phyloP scores from a whole-genome alignment of 2,797 vertebrate species.

The Petrocephalus sullivani region DNA sequence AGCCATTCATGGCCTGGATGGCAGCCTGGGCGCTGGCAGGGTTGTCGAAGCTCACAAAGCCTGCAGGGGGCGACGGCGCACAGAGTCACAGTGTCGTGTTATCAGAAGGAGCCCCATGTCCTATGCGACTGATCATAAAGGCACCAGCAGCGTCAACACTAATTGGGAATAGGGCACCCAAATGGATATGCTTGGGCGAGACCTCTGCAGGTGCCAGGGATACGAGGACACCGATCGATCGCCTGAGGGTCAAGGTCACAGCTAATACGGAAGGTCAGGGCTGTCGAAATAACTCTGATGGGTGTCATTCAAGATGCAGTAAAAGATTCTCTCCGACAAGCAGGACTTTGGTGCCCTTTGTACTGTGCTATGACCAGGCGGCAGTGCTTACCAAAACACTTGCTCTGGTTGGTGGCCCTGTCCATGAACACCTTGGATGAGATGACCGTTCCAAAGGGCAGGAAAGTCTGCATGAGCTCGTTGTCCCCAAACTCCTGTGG shows the following conservation, averaged over 20 bases:
- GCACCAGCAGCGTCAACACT: neutral
- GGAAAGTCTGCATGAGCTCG: constrained; percentile 82
- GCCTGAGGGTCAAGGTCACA: neutral
- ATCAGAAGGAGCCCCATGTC: neutral
- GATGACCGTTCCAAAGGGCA: constrained; percentile 79
- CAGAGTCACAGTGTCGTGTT: neutral
- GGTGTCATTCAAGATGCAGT: neutral
- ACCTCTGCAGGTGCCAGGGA: neutral
- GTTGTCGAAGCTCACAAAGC: constrained; percentile 85
- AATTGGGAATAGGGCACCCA: neutral
- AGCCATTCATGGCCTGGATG: constrained; percentile 98
- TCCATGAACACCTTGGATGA: constrained; percentile 88
- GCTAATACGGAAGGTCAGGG: neutral
- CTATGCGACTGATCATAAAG: neutral
- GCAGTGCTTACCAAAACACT: constrained; percentile 70
- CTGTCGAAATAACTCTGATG: neutral
- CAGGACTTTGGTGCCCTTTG: neutral
- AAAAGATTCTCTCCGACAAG: neutral
- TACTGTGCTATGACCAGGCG: no score
- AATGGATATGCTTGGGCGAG: neutral
- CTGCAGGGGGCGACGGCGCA: constrained; percentile 41
- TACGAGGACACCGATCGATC: no score
- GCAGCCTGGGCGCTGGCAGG: constrained; percentile 76
- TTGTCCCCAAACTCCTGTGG: constrained; percentile 84
- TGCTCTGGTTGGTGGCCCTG: constrained; percentile 83